These are phyloP conservation scores for Mirounga angustirostris DNA, from an alignment of 2,113 vertebrate species.

Conservation along the genomic window DNA sequence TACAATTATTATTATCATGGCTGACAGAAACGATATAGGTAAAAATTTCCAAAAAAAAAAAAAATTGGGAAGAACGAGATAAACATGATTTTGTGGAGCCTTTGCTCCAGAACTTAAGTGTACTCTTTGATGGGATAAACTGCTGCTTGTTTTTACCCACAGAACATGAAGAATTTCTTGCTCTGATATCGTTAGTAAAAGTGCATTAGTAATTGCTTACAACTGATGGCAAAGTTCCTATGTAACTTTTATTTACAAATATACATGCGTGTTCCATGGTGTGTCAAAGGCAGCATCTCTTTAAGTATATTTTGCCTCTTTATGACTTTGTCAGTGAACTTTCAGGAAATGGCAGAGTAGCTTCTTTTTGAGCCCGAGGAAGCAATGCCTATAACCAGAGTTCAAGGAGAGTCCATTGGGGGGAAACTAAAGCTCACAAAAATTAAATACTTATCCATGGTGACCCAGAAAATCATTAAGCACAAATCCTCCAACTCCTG, in stretches of 20 bases:
- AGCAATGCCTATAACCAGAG: neutral
- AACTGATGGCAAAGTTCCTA: neutral
- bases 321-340: neutral
- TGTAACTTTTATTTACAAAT: neutral
- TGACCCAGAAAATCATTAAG: conserved; percentile 68
- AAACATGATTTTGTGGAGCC: neutral
- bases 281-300: neutral
- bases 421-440: conserved; percentile 52
- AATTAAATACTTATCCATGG: conserved; percentile 61
- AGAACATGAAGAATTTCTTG: neutral
- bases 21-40: neutral
- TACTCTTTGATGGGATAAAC: neutral
- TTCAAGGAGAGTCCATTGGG: neutral
- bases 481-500: conserved; percentile 44
- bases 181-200: neutral
- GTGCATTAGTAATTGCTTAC: neutral
- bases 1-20: neutral
- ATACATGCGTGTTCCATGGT: neutral
- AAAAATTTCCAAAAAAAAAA: neutral
- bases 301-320: neutral
- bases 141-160: neutral
- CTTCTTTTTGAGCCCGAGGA: conserved; percentile 56
- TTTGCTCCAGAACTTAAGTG: conserved; percentile 30
- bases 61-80: neutral
- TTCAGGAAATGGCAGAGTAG: conserved; percentile 16